Evolutionary conservation across 2,113 vertebrate species (phyloP).

Genomic region (Zapus hudsonius): DNA sequence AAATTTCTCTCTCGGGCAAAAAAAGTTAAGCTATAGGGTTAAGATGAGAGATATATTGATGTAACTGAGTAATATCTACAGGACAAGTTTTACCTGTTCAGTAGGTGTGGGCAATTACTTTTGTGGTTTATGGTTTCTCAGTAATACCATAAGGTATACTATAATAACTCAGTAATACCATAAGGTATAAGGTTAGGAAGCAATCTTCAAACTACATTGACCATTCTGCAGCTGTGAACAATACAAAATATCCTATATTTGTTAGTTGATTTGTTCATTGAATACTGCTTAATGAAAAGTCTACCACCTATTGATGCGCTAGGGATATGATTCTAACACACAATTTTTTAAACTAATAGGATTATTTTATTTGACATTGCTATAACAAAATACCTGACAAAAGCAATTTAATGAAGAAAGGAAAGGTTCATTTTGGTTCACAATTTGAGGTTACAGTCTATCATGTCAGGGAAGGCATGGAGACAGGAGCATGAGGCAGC

Average conservation of each 20-base stretch:
- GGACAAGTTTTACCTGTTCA: background rate
- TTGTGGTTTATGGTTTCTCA: conserved; percentile 40
- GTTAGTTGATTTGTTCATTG: no score
- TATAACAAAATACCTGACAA: no score
- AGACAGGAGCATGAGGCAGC: no score
- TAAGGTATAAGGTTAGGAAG: conserved; percentile 3
- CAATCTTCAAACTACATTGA: conserved; percentile 37
- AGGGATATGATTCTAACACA: background rate
- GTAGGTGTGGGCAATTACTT: background rate
- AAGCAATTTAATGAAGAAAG: no score
- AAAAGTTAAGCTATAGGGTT: background rate
- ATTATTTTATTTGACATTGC: no score
- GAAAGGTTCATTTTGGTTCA: no score
- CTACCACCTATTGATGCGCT: background rate
- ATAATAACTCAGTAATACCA: no score
- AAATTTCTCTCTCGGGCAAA: conserved; percentile 26
- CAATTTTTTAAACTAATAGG: no score
- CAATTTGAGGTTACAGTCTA: no score
- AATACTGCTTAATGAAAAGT: conserved; percentile 17
- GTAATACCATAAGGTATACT: background rate
- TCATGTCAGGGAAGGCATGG: no score
- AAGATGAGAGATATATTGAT: background rate
- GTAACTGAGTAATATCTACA: background rate
- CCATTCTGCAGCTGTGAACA: background rate
- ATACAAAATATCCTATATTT: background rate